Evolutionary conservation across 2,888 invertebrate species (phyloP), one percentile per base, ranked within the genome.

Genomic region (Caenorhabditis afra): DNA sequence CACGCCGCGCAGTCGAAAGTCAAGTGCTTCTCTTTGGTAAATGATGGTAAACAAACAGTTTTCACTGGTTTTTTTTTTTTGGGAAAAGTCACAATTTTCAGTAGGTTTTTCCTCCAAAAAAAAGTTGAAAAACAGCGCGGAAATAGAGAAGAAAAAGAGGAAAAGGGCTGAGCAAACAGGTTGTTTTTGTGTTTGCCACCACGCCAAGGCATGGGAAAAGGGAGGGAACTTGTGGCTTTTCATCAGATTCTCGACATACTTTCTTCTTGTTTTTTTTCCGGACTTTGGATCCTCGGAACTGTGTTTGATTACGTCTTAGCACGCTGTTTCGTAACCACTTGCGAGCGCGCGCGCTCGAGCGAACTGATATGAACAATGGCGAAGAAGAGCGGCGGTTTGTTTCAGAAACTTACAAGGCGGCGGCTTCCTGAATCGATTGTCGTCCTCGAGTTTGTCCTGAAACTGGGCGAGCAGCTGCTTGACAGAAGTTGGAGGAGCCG

Each of bases 381-480:
- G 47, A 16, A 45, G 20, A 29, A 29, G 3, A 29, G 29, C 3
- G 29, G 29, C 29, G 29, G 4, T 29, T 29, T 29, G 29, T 20
- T 22, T 41, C 41, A 16, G 39, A 41, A 29, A 74, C 73, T 59
- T n/a, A 65, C 65, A 39, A 18, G 57, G 47, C 10, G 64, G 65
- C 7, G 57, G 49, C 35, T 73, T 73, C 44, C 73, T 47, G 22
- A 57, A 64, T n/a, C 59, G 23, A n/a, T 59, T 57, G 16, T 52
- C 73, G 10, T 50, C 65, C 10, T 59, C 71, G 29, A 71, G 14
- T 16, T 71, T 64, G 14, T 18, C 29, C 39, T 74, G 57, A 18
- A 65, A 74, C 59, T 47, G 47, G n/a, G 50, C 74, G 4, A 74
- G 29, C 65, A 65, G 37, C 37, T 65, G 44, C 16, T 59, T 74